Conservation (phyloP, 64 coral and sea anemone species). For the Anthopleura sola region DNA sequence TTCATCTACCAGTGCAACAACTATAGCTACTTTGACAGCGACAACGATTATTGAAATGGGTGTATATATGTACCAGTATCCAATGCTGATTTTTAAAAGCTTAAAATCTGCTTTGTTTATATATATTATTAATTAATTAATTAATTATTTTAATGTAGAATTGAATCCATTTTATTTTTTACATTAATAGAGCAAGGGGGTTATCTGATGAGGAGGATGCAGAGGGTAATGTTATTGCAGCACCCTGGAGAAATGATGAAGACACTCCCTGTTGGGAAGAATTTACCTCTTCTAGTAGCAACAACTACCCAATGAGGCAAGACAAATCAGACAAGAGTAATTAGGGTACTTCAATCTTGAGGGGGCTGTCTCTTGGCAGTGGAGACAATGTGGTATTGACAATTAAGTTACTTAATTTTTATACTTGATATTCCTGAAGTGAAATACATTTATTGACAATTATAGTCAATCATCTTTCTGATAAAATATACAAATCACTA, state of each 20-base stretch:
- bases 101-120: no score
- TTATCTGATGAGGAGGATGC: not conserved
- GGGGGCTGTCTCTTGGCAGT: constrained; percentile 25
- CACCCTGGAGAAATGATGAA: not conserved
- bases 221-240: not conserved
- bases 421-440: no score
- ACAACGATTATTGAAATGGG: no score
- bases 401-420: no score
- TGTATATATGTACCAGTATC: no score
- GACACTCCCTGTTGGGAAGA: not conserved
- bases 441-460: no score
- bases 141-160: not conserved
- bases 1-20: no score
- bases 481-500: no score
- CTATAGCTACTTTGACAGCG: no score
- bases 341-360: not conserved
- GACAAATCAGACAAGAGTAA: not conserved
- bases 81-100: no score
- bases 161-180: not conserved
- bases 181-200: not conserved
- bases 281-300: not conserved
- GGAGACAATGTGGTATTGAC: not conserved
- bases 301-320: not conserved
- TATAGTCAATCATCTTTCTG: no score
- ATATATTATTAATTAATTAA: not conserved